A percentile compares a stretch with the other conserved stretches of the same genome.
Conservation (phyloP, 2,888 invertebrate genomes). For the Atethmia centrago region DNA sequence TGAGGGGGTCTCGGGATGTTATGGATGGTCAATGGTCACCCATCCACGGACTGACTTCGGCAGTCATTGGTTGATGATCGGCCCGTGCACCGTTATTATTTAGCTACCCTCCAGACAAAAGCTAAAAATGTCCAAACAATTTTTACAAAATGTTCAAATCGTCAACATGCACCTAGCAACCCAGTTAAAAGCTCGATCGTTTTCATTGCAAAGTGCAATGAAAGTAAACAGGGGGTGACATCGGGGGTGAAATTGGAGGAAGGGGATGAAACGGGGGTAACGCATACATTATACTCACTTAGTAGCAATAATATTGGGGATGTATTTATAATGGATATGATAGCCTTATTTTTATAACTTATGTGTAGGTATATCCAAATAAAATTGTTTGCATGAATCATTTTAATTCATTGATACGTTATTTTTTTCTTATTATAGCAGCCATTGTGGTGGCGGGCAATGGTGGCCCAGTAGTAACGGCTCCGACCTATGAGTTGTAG, state of each 20-base stretch:
- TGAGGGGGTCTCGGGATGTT: too few relatives aligned
- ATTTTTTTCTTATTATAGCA: too few relatives aligned
- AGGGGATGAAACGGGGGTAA: slow-evolving; percentile 4
- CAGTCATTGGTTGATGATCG: too few relatives aligned
- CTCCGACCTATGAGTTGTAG: too few relatives aligned
- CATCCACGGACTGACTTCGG: too few relatives aligned
- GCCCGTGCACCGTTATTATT: too few relatives aligned
- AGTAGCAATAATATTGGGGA: slow-evolving; percentile 61
- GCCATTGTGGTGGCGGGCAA: too few relatives aligned
- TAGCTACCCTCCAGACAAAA: too few relatives aligned
- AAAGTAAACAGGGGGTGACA: slow-evolving; percentile 58
- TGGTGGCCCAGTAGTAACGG: too few relatives aligned
- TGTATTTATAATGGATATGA: slow-evolving; percentile 33
- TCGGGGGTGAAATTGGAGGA: slow-evolving; percentile 11
- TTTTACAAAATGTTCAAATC: neutral
- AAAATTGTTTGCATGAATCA: too few relatives aligned
- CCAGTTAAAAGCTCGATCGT: slow-evolving; percentile 55
- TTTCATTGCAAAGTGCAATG: slow-evolving; percentile 66
- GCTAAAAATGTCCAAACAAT: too few relatives aligned
- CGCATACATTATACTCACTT: slow-evolving; percentile 58
- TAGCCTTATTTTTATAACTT: slow-evolving; percentile 32
- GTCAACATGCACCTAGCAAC: slow-evolving; percentile 49
- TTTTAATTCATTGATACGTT: neutral
- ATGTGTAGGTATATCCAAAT: neutral
- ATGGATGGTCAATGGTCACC: too few relatives aligned